Percentiles rank a stretch among this genome's conserved stretches.
These are phyloP conservation scores for Struthidea cinerea DNA, from an alignment of 2,113 vertebrate species.

Conservation along the genomic window DNA sequence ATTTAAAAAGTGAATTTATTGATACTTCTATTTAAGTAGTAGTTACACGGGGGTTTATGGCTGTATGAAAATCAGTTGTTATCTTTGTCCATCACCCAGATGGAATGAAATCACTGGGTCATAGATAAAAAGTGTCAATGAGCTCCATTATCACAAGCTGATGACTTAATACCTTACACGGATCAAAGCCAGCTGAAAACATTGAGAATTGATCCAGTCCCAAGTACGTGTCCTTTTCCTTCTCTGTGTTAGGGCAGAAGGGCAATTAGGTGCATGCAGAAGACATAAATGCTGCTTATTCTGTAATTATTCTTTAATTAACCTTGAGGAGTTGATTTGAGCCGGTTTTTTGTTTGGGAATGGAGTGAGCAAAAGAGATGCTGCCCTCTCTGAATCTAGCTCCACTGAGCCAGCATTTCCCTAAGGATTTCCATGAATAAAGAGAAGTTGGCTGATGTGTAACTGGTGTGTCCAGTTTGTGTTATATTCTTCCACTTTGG, in stretches of 20 bases:
- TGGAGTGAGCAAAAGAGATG: background rate
- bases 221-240: background rate
- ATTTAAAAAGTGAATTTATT: rapidly evolving
- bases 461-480: background rate
- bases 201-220: background rate
- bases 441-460: background rate
- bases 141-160: background rate
- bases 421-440: background rate
- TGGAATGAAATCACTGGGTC: background rate
- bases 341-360: background rate
- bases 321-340: background rate
- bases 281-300: background rate
- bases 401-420: background rate
- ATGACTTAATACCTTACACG: background rate
- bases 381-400: background rate
- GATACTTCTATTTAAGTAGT: background rate
- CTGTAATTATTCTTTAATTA: background rate
- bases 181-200: background rate
- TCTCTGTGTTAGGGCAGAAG: background rate
- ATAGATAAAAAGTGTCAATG: background rate
- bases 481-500: background rate
- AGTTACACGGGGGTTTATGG: background rate
- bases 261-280: background rate
- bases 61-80: background rate
- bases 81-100: background rate